A percentile compares a stretch with the other conserved stretches of the same genome.
These are phyloP conservation scores for Caenorhabditis drosophilae DNA, from an alignment of 2,888 invertebrate species.

Conservation along the genomic window DNA sequence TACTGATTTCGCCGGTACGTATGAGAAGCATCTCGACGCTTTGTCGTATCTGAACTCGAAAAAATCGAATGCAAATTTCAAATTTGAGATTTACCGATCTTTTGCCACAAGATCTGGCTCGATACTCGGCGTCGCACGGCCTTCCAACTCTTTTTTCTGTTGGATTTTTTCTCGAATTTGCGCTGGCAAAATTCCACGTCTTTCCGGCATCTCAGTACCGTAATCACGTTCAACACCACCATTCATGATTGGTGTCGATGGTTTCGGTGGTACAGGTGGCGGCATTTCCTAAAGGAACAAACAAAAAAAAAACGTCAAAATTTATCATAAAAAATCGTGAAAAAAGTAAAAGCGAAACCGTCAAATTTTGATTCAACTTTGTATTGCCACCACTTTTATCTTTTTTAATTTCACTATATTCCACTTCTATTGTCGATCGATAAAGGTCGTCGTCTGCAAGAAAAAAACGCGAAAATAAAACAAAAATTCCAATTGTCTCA, in stretches of 20 bases:
- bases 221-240: slow-evolving; percentile 14
- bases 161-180: slow-evolving; percentile 32
- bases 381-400: slow-evolving; percentile 1
- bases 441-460: slow-evolving; percentile 36
- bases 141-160: slow-evolving; percentile 35
- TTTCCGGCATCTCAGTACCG: slow-evolving; percentile 24
- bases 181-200: slow-evolving; percentile 52
- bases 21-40: slow-evolving; percentile 67
- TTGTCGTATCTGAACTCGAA: slow-evolving; percentile 64
- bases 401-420: slow-evolving; percentile 32
- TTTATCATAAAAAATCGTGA: no score
- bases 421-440: slow-evolving; percentile 38
- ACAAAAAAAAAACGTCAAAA: no score
- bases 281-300: no score
- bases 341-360: no score
- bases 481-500: slow-evolving; percentile 1
- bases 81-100: slow-evolving; percentile 58
- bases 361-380: slow-evolving; percentile 12
- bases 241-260: slow-evolving; percentile 69
- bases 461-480: not conserved
- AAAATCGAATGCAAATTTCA: no score
- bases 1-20: slow-evolving; percentile 68
- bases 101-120: slow-evolving; percentile 67
- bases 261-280: slow-evolving; percentile 69
- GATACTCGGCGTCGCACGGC: slow-evolving; percentile 55